phyloP scores from a whole-genome alignment of 2,113 vertebrate genomes.

The Nanorana parkeri region DNA sequence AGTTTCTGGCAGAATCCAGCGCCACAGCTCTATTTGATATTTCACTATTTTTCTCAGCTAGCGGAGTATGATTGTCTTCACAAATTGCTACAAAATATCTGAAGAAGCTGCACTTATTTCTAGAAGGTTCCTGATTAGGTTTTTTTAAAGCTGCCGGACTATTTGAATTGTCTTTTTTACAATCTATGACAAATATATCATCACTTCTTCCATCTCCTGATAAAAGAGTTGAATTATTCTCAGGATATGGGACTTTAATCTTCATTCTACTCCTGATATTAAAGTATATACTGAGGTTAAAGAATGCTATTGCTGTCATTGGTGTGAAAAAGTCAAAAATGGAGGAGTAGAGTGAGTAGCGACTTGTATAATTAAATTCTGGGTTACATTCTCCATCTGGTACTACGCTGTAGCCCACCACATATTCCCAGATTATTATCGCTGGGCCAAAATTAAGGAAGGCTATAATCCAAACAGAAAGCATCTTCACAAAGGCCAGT shows the following conservation, averaged over 20 bases:
- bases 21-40: background rate
- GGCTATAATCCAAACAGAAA: constrained; percentile 39
- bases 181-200: constrained; percentile 19
- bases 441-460: constrained; percentile 51
- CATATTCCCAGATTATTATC: constrained; percentile 47
- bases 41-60: background rate
- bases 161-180: background rate
- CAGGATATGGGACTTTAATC: background rate
- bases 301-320: constrained; percentile 51
- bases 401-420: constrained; percentile 38
- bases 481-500: constrained; percentile 43
- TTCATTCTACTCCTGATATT: constrained; percentile 42
- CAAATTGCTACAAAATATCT: background rate
- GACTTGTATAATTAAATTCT: constrained; percentile 38
- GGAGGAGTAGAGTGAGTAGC: constrained; percentile 46
- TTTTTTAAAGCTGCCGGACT: background rate
- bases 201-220: background rate
- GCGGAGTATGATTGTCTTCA: background rate
- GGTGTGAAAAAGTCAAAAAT: constrained; percentile 48
- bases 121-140: background rate
- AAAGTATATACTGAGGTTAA: constrained; percentile 48
- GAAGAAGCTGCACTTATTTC: background rate
- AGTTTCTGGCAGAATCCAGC: constrained; percentile 5
- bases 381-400: constrained; percentile 40
- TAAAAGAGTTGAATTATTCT: background rate